Evolutionary conservation across 2,113 vertebrate genomes (phyloP), one percentile per base, ranked within the genome.

Genomic region (Odontesthes bonariensis): DNA sequence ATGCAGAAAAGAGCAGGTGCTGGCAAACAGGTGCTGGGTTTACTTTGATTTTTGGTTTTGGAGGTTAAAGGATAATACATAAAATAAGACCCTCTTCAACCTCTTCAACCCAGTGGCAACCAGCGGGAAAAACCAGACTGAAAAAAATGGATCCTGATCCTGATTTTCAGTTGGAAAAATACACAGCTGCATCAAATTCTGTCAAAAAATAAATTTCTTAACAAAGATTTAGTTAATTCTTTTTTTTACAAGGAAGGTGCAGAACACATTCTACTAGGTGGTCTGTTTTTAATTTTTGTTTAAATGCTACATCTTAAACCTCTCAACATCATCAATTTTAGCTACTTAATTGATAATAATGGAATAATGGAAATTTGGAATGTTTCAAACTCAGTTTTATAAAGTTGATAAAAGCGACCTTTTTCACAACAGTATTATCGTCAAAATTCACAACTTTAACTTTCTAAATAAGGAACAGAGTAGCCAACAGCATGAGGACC

Each of bases 1-100:
- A 95, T 96, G 55, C 97, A 98, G 90, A 93, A 95, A 76, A 94
- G 95, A 80, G 93, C 82, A 87, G 88, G 96, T 77, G 94, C 89
- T 49, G 89, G 91, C 72, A 93, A 91, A 93, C 96, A 96, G 95
- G 97, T 98, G 87, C 93, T 83, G 75, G 68, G 56, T 78, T 81
- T 70, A 54, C 74, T 88, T 70, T 51, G 66, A 1, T 69, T 60
- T 47, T 31, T 58, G 46, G 64, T 71, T 69, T 56, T 42, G 6
- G 85, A 81, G 77, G 69, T 82, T 57, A 67, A 79, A 79, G 58
- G 68, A 38, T 32, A 67, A 75, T 19, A 19, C 19, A 0, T 22
- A 58, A 42, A 54, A 71, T 17, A 75, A 75, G 61, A 74, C 74
- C 77, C 68, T 73, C 57, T 68, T 61, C 17, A 61, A 70, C 71